Conservation (phyloP, 2,113 vertebrate species). For the Mesoclemmys tuberculata region DNA sequence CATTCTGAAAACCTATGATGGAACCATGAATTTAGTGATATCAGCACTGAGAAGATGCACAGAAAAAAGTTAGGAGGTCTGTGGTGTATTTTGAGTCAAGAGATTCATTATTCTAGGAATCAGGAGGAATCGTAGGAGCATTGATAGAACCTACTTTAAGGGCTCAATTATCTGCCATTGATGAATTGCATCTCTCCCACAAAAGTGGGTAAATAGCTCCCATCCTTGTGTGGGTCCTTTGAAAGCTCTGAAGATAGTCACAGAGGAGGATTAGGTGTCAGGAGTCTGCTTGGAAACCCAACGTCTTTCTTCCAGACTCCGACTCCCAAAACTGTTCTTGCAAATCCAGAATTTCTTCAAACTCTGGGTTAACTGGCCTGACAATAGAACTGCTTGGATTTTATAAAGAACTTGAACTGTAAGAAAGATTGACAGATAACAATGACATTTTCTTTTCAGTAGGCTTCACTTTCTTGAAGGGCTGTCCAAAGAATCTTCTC, state of each 20-base stretch:
- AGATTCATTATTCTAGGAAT: background rate
- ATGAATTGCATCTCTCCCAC: background rate
- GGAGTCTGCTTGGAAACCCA: background rate
- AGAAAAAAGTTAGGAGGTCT: background rate
- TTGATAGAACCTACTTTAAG: background rate
- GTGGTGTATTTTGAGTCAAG: background rate
- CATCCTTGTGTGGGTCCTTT: background rate
- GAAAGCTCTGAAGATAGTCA: background rate
- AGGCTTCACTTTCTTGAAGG: background rate
- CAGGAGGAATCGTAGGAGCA: background rate
- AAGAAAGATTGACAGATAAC: rapidly evolving
- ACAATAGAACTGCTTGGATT: background rate
- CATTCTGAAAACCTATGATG: background rate
- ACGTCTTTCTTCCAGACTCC: background rate
- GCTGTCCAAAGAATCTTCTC: background rate
- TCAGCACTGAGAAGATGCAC: background rate
- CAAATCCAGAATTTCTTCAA: background rate
- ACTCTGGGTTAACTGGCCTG: background rate
- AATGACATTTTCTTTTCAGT: background rate
- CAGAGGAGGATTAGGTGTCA: background rate
- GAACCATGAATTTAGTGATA: background rate
- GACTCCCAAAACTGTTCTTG: background rate
- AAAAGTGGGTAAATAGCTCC: background rate
- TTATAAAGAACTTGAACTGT: background rate
- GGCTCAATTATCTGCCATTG: background rate